Evolutionary conservation across 2,113 vertebrate species (phyloP).

Genomic region (Myanophis thanlyinensis): DNA sequence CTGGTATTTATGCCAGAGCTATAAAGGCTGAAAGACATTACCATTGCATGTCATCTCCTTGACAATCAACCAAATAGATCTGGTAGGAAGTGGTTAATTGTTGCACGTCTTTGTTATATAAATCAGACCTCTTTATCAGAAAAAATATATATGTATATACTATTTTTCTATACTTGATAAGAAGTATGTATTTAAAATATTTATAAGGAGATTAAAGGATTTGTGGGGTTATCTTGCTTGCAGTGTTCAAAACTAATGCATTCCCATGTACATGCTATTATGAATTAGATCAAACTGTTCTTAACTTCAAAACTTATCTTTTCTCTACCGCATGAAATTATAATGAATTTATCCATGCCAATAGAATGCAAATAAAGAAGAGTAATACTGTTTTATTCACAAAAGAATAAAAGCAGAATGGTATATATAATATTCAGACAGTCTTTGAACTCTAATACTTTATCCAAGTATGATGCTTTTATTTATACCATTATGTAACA

Average conservation of each 20-base stretch:
- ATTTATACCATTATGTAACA: background rate
- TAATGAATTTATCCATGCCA: constrained; percentile 70
- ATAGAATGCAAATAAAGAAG: constrained; percentile 63
- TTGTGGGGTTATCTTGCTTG: constrained; percentile 69
- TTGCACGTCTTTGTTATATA: constrained; percentile 81
- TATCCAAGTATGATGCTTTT: background rate
- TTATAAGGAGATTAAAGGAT: constrained; percentile 76
- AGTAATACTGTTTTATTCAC: constrained; percentile 65
- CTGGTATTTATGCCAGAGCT: constrained; percentile 72
- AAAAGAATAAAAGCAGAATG: constrained; percentile 53
- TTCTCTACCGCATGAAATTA: constrained; percentile 73
- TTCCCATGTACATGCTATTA: constrained; percentile 43
- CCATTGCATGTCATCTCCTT: constrained; percentile 78
- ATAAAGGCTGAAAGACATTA: constrained; percentile 72
- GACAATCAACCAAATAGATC: constrained; percentile 81
- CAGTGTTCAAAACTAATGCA: constrained; percentile 73
- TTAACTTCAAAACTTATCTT: constrained; percentile 68
- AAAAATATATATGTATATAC: constrained; percentile 61
- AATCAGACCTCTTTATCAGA: constrained; percentile 77
- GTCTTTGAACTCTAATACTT: background rate
- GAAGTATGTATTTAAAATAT: constrained; percentile 79
- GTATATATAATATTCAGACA: constrained; percentile 25
- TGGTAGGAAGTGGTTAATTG: constrained; percentile 73
- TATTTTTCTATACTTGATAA: constrained; percentile 86
- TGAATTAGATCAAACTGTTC: constrained; percentile 72